phyloP scores from a whole-genome alignment of 2,797 vertebrate genomes.

The Manis pentadactyla region DNA sequence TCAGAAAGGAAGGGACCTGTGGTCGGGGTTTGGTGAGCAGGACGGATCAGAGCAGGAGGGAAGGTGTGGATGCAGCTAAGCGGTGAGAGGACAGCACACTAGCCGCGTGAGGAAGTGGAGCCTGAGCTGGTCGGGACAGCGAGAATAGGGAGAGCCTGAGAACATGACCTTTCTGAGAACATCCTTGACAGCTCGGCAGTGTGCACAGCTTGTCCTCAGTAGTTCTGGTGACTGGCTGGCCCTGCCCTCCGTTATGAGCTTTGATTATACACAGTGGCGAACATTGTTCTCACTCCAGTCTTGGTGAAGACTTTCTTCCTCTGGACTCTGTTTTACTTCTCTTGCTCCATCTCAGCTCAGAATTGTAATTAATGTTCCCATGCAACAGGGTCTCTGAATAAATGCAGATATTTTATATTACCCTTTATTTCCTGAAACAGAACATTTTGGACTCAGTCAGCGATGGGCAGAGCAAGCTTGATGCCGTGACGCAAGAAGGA shows the following conservation, averaged over 20 bases:
- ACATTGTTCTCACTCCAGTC: neutral
- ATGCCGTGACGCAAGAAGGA: conserved; percentile 93
- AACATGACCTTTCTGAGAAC: neutral
- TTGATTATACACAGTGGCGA: neutral
- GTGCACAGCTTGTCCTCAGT: neutral
- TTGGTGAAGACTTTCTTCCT: neutral
- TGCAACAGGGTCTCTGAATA: neutral
- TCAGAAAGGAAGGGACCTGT: neutral
- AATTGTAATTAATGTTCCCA: neutral
- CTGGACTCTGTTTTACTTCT: neutral
- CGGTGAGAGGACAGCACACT: neutral
- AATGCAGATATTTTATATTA: neutral
- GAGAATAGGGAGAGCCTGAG: neutral
- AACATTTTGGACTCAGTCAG: conserved; percentile 91
- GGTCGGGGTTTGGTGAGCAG: neutral
- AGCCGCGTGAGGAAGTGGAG: neutral
- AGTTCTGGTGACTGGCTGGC: neutral
- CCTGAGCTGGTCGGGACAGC: neutral
- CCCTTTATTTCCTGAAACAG: conserved; percentile 83
- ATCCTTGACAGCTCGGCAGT: neutral
- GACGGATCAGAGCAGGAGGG: neutral
- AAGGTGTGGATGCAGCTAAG: neutral
- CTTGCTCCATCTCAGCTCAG: neutral
- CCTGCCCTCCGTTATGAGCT: neutral
- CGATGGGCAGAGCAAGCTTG: conserved; percentile 93